Conservation (phyloP, 2,113 vertebrate species). For the Aythya baeri region DNA sequence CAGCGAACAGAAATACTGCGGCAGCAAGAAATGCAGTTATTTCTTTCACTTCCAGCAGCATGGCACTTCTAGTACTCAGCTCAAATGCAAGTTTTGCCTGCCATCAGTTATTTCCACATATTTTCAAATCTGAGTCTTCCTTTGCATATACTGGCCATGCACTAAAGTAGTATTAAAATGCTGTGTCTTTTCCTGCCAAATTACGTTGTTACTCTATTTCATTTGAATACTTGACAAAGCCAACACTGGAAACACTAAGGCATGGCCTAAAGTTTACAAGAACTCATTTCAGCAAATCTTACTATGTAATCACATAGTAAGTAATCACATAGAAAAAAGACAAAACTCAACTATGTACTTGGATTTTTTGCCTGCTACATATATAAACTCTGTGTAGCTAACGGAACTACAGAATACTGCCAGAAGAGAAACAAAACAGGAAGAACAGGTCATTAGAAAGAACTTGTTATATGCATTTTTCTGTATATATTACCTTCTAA, state of each 20-base stretch:
- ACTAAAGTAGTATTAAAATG: not conserved
- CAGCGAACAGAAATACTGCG: not conserved
- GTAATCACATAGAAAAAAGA: not conserved
- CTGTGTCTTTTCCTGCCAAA: not conserved
- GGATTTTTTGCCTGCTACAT: not conserved
- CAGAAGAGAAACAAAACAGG: not conserved
- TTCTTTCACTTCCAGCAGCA: not conserved
- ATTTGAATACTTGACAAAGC: slow-evolving; percentile 33
- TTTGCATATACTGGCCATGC: not conserved
- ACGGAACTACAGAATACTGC: not conserved
- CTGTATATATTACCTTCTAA: not conserved
- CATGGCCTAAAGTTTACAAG: not conserved
- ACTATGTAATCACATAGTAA: not conserved
- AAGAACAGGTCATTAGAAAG: slow-evolving; percentile 1
- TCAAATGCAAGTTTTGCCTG: not conserved
- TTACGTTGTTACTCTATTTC: not conserved
- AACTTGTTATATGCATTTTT: not conserved
- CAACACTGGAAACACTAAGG: not conserved
- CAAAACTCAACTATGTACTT: not conserved
- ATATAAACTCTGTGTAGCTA: not conserved
- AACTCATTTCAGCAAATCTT: not conserved
- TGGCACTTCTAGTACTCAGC: not conserved
- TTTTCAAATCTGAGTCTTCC: not conserved
- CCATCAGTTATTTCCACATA: slow-evolving; percentile 27
- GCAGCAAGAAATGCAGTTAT: not conserved